Evolutionary conservation across 1,140 invertebrate genomes (phyloP).

Genomic region (Neomicropteryx cornuta): DNA sequence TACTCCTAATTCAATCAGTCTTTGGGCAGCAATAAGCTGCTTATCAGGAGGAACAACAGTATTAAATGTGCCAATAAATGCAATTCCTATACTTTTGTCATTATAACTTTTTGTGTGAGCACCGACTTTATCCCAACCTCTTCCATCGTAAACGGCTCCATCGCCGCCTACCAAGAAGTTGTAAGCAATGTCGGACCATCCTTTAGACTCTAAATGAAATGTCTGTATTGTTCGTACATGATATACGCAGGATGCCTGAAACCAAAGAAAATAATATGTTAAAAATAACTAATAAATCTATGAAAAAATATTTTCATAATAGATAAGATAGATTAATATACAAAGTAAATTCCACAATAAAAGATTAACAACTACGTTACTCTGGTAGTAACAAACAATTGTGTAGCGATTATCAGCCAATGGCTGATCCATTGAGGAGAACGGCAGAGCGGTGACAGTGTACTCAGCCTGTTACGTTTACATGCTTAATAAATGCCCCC

Average conservation of each 20-base stretch:
- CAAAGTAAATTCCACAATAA: too few species aligned
- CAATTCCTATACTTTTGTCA: slow-evolving; percentile 42
- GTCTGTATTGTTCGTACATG: slow-evolving; percentile 44
- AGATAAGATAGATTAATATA: too few species aligned
- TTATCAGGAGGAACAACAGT: slow-evolving; percentile 28
- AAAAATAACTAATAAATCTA: too few species aligned
- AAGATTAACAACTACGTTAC: too few species aligned
- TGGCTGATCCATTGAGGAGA: too few species aligned
- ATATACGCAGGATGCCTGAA: slow-evolving; percentile 11
- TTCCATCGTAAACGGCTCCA: slow-evolving; percentile 45
- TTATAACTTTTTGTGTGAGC: slow-evolving; percentile 48
- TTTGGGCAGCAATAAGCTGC: slow-evolving; percentile 41
- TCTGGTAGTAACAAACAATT: too few species aligned
- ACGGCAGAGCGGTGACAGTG: too few species aligned
- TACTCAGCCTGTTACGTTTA: too few species aligned
- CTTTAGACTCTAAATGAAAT: slow-evolving; percentile 50
- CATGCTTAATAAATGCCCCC: too few species aligned
- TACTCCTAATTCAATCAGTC: slow-evolving; percentile 45
- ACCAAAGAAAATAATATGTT: too few species aligned
- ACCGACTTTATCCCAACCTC: slow-evolving; percentile 45
- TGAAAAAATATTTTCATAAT: too few species aligned
- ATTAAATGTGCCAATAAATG: slow-evolving; percentile 47
- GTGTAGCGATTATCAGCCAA: too few species aligned
- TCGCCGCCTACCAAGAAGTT: slow-evolving; percentile 60
- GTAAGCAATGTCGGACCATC: slow-evolving; percentile 33